A percentile compares a stretch with the other conserved stretches of the same genome.
Conservation (phyloP, 35 echinoderm and acorn worm genomes). For the Anneissia japonica region DNA sequence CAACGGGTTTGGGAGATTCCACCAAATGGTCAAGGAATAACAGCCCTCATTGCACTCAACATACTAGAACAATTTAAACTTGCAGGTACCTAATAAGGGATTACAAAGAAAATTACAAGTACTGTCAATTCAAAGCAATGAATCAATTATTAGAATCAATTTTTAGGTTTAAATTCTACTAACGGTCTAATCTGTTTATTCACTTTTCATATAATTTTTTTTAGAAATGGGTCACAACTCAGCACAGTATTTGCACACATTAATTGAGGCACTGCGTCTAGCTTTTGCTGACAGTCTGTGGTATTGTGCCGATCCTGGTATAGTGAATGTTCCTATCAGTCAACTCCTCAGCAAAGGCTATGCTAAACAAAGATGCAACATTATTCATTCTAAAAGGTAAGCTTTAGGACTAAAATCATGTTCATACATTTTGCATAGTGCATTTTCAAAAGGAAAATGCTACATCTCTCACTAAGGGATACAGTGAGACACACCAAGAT, state of each 20-base stretch:
- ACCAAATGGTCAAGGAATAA: conserved; percentile 81
- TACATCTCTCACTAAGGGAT: too few relatives aligned
- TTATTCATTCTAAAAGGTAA: conserved; percentile 44
- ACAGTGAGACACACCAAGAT: too few relatives aligned
- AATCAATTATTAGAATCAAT: too few relatives aligned
- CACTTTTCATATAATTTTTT: neutral
- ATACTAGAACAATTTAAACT: conserved; percentile 64
- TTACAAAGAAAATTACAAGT: too few relatives aligned
- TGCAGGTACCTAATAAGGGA: conserved; percentile 21
- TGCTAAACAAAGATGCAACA: conserved; percentile 46
- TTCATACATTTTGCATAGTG: neutral
- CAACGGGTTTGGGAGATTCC: conserved; percentile 66
- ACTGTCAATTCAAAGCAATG: too few relatives aligned
- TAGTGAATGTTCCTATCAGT: conserved; percentile 53
- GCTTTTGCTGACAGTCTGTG: conserved; percentile 70
- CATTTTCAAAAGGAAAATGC: too few relatives aligned
- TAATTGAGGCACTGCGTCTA: conserved; percentile 68
- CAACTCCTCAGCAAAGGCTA: conserved; percentile 68
- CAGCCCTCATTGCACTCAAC: conserved; percentile 67
- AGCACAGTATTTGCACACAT: conserved; percentile 60
- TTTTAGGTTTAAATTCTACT: too few relatives aligned
- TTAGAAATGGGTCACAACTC: conserved; percentile 63
- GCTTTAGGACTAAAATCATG: too few relatives aligned
- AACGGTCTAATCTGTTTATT: too few relatives aligned
- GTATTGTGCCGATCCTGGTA: conserved; percentile 66